Base-by-base conservation (phyloP, 2,113 vertebrate species). In the Cyprinodon brontotheroides region DNA sequence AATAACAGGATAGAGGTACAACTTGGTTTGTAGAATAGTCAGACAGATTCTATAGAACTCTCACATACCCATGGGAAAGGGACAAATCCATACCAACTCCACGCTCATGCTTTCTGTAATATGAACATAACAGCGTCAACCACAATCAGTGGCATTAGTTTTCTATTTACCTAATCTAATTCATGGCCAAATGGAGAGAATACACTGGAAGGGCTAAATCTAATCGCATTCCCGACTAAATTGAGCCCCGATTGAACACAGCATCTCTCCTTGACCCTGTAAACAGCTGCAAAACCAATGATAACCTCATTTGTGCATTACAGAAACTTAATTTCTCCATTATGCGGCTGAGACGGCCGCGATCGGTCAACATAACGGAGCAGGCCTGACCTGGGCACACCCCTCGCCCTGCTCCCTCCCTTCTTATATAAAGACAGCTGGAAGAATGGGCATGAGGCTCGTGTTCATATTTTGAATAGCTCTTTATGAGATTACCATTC, bases 261-360 rank as follows among this genome's bases (percentile, higher is more conserved):
- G 82, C 84, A 86, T 91, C 85, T 90, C 79, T 89, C 87, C 86
- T 90, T 90, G 89, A 89, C 89, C 89, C 81, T 4, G 78, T 62
- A 87, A 82, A 90, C 84, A 92, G 84, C 86, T 89, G 86, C 82
- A 87, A 87, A 89, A 89, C 79, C 87, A 92, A 88, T 84, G 86
- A 92, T 92, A 92, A 92, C 86, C 79, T 92, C 82, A 80, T 90
- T 89, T 90, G 86, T 80, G 75, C 75, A 86, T 91, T 83, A 87
- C 80, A 87, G 80, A 86, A 92, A 89, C 87, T 86, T 90, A 88
- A 91, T 91, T 90, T 89, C 85, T 68, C 72, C 68, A 88, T 88
- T 87, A 86, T 84, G 78, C 61, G 10, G 79, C 88, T 78, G 84
- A 88, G 75, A 82, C 37, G 57, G 50, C 61, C 2, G 75, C 61